phyloP scores from a whole-genome alignment of 2,888 invertebrate species.

The Herminia tarsipennalis region DNA sequence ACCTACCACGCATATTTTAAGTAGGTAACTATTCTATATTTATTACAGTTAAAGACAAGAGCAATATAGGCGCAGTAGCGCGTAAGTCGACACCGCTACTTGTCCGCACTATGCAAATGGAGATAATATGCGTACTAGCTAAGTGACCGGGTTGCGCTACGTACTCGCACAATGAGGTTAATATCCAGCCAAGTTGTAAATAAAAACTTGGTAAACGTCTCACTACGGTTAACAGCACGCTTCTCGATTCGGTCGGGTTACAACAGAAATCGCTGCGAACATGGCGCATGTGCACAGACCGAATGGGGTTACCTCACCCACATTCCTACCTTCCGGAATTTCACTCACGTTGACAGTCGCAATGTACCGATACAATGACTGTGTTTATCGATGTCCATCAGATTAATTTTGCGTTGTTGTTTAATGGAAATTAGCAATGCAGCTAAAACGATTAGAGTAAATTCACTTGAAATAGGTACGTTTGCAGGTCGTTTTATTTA shows the following conservation, averaged over 20 bases:
- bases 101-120: slow-evolving; percentile 80
- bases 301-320: slow-evolving; percentile 81
- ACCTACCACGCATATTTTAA: no score
- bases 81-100: slow-evolving; percentile 77
- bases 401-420: slow-evolving; percentile 36
- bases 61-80: slow-evolving; percentile 64
- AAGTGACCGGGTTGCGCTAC: slow-evolving; percentile 80
- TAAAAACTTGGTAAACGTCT: slow-evolving; percentile 60
- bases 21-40: slow-evolving; percentile 17
- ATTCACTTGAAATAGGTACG: slow-evolving; percentile 34
- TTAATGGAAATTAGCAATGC: slow-evolving; percentile 39
- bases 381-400: slow-evolving; percentile 53
- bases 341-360: slow-evolving; percentile 74
- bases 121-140: slow-evolving; percentile 77
- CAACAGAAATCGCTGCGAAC: slow-evolving; percentile 71
- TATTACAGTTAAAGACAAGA: slow-evolving; percentile 56
- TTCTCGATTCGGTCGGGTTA: slow-evolving; percentile 66
- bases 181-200: slow-evolving; percentile 66
- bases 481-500: slow-evolving; percentile 26
- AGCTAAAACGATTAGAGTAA: slow-evolving; percentile 32
- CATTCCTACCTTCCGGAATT: slow-evolving; percentile 82
- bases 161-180: slow-evolving; percentile 75
- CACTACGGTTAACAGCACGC: slow-evolving; percentile 49
- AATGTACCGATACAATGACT: slow-evolving; percentile 65
- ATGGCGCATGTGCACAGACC: slow-evolving; percentile 77